Evolutionary conservation across 2,888 invertebrate genomes (phyloP).

Genomic region (Kuschelorhynchus macadamiae): DNA sequence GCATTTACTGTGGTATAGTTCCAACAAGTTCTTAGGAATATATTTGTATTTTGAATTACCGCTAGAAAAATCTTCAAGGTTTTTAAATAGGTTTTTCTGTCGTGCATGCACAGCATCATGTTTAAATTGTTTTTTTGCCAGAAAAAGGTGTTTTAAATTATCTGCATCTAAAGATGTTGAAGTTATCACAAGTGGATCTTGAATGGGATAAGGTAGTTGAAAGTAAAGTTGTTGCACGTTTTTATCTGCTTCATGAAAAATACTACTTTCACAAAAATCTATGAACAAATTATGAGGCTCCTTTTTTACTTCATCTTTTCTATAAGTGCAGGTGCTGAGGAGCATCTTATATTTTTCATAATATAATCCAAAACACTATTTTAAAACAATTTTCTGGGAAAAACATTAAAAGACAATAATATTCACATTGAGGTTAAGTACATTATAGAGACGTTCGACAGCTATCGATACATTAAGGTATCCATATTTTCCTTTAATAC

Average conservation of each 20-base stretch:
- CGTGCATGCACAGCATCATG: constrained; percentile 34
- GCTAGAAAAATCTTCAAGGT: constrained; percentile 31
- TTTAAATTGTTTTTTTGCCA: constrained; percentile 44
- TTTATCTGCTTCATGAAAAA: constrained; percentile 52
- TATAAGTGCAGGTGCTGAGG: constrained; percentile 17
- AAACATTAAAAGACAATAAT: no score
- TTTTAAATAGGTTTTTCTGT: constrained; percentile 37
- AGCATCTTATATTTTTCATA: no score
- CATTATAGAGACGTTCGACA: no score
- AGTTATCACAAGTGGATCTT: constrained; percentile 38
- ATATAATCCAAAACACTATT: no score
- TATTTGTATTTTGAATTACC: constrained; percentile 37
- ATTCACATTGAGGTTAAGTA: no score
- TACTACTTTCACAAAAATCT: constrained; percentile 49
- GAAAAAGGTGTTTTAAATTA: constrained; percentile 31
- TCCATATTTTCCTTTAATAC: no score
- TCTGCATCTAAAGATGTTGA: constrained; percentile 37
- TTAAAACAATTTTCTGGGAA: no score
- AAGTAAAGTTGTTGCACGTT: constrained; percentile 30
- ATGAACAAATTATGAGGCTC: constrained; percentile 50
- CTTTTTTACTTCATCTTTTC: constrained; percentile 19
- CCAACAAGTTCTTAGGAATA: constrained; percentile 51
- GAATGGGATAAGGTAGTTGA: constrained; percentile 53
- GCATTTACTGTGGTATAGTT: constrained; percentile 51
- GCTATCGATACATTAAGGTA: no score